Evolutionary conservation across 2,113 vertebrate genomes (phyloP).

Genomic region (Rhegmatorhina hoffmannsi): DNA sequence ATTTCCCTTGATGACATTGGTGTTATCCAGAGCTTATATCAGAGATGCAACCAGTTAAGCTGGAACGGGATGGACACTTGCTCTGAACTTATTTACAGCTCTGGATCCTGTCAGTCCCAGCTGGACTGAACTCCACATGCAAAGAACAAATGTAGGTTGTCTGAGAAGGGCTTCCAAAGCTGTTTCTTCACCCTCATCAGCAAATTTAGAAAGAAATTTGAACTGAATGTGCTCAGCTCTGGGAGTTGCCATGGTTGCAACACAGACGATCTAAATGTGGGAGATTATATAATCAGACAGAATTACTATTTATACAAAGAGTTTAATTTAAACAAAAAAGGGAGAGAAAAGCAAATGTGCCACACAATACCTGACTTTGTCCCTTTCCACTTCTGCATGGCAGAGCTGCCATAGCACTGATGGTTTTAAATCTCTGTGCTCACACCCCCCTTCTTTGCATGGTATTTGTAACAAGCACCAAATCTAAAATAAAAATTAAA

Average conservation of each 20-base stretch:
- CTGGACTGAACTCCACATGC: constrained; percentile 4
- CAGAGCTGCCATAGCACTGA: background rate
- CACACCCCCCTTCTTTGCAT: background rate
- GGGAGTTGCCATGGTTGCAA: constrained; percentile 78
- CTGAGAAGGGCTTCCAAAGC: constrained; percentile 58
- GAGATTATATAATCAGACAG: constrained; percentile 77
- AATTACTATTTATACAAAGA: constrained; percentile 73
- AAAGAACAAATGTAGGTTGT: constrained; percentile 59
- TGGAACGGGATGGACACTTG: background rate
- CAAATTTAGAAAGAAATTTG: constrained; percentile 79
- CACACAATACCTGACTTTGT: constrained; percentile 37
- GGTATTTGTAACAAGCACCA: background rate
- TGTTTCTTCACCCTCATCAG: constrained; percentile 72
- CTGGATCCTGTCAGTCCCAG: background rate
- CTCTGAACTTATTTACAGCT: background rate
- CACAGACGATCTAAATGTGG: constrained; percentile 80
- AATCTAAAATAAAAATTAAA: constrained; percentile 5
- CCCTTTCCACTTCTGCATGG: background rate
- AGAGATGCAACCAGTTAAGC: background rate
- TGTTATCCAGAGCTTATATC: background rate
- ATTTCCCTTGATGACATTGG: background rate
- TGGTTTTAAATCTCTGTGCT: background rate
- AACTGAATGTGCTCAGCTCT: constrained; percentile 56
- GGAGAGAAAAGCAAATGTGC: constrained; percentile 48
- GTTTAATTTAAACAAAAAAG: constrained; percentile 67